Evolutionary conservation across 23 tunicate genomes (phyloP), one percentile per base, ranked within the genome.

Genomic region (Ascidia mentula): DNA sequence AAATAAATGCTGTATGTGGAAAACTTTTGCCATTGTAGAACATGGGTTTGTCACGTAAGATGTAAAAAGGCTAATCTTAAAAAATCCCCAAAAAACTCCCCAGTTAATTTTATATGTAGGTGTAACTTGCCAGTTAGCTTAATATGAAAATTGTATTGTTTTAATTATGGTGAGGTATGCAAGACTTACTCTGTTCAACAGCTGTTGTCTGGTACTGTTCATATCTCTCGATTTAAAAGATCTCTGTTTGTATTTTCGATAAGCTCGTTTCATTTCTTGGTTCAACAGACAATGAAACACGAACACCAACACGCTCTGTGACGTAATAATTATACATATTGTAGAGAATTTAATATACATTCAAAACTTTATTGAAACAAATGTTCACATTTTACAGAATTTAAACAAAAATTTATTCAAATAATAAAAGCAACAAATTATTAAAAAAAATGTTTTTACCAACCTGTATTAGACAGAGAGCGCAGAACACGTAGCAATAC

Each of bases 161-260:
- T n/a, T n/a, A n/a, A n/a, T n/a, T n/a, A n/a, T n/a, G n/a, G n/a
- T n/a, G n/a, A n/a, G n/a, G n/a, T n/a, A n/a, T n/a, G n/a, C n/a
- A n/a, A n/a, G 22, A 39, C 80, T 80, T 69, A 91, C 90, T n/a
- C 37, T 22, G 32, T 77, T 81, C 42, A 90, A 78, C 24, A 91
- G 77, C 0, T 80, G 88, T 65, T 91, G 97, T 39, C 46, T 77
- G 28, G 90, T 91, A 30, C 78, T 86, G 90, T 81, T 91, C 34
- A 72, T 84, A 37, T 82, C 81, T 6, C 80, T 84, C 22, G 37
- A 72, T 40, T 53, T 78, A 37, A 59, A 46, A 31, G 80, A 39
- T 38, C 88, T 75, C 59, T 77, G 80, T 70, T 84, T 74, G 38
- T 85, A 88, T 0, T 34, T 39, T 3, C 76, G 71, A 38, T 85